Evolutionary conservation across 35 echinoderm and acorn worm species (phyloP).

Genomic region (Ptychodera flava): DNA sequence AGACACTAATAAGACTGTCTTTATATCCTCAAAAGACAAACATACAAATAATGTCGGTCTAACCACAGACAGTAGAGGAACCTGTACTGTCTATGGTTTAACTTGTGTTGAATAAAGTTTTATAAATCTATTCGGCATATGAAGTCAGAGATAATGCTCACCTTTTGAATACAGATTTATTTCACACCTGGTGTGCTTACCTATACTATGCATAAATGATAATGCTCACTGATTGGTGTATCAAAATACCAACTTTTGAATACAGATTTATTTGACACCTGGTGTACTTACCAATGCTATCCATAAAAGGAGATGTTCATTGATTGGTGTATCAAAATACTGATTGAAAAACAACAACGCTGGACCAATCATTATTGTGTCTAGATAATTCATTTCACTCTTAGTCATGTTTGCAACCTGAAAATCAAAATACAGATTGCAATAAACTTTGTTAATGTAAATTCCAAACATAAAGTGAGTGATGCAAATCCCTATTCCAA

Average conservation of each 20-base stretch:
- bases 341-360: conserved; percentile 81
- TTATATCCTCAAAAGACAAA: no score
- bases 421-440: no score
- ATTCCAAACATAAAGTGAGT: no score
- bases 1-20: no score
- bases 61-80: no score
- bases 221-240: neutral
- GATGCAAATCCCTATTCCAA: no score
- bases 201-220: neutral
- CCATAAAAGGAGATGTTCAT: conserved; percentile 67
- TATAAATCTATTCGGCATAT: neutral
- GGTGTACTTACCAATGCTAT: conserved; percentile 57
- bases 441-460: no score
- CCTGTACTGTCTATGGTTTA: no score
- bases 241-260: neutral
- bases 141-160: neutral
- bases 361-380: conserved; percentile 75
- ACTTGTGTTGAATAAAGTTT: neutral
- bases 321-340: conserved; percentile 67
- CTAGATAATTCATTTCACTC: conserved; percentile 86
- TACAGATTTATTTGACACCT: neutral
- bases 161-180: neutral
- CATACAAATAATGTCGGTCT: no score
- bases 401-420: conserved; percentile 98
- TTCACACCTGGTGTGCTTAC: neutral